Evolutionary conservation across 1,140 invertebrate species (phyloP).

Genomic region (Bilobella aurantiaca): DNA sequence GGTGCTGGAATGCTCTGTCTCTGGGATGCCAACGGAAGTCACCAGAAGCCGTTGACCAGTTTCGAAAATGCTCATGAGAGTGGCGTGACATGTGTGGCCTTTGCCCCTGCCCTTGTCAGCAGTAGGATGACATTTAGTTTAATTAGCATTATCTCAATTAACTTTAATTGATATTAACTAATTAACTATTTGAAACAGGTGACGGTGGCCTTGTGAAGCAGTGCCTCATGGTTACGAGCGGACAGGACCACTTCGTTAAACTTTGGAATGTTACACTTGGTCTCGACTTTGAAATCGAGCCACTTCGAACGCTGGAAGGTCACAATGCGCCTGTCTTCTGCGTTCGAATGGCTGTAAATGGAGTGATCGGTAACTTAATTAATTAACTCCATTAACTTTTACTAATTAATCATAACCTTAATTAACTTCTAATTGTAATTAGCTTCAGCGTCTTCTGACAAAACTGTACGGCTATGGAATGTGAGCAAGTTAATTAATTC

Average conservation of each 20-base stretch:
- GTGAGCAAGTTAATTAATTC: constrained; percentile 42
- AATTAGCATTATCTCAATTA: background rate
- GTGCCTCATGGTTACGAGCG: constrained; percentile 31
- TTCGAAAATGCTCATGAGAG: constrained; percentile 61
- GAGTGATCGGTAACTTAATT: constrained; percentile 5
- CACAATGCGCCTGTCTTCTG: constrained; percentile 33
- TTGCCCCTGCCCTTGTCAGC: constrained; percentile 35
- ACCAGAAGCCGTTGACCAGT: constrained; percentile 41
- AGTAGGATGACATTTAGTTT: constrained; percentile 5
- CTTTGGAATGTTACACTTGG: constrained; percentile 54
- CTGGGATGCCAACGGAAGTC: constrained; percentile 46
- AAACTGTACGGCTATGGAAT: constrained; percentile 61
- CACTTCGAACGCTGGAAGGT: constrained; percentile 28
- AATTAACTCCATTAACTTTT: background rate
- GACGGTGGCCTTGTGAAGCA: constrained; percentile 30
- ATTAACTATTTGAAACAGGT: constrained; percentile 15
- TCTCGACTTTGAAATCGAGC: constrained; percentile 35
- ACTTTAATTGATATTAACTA: background rate
- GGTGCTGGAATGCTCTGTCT: constrained; percentile 54
- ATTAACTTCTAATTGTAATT: too few species aligned
- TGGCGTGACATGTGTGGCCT: constrained; percentile 49
- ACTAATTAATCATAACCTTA: too few species aligned
- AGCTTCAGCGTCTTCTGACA: constrained; percentile 57
- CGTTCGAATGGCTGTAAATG: constrained; percentile 21
- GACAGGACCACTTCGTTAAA: constrained; percentile 55